Percentiles rank a stretch among this genome's conserved stretches.
Conservation (phyloP, 2,888 invertebrate species). For the Drosophila tripunctata region DNA sequence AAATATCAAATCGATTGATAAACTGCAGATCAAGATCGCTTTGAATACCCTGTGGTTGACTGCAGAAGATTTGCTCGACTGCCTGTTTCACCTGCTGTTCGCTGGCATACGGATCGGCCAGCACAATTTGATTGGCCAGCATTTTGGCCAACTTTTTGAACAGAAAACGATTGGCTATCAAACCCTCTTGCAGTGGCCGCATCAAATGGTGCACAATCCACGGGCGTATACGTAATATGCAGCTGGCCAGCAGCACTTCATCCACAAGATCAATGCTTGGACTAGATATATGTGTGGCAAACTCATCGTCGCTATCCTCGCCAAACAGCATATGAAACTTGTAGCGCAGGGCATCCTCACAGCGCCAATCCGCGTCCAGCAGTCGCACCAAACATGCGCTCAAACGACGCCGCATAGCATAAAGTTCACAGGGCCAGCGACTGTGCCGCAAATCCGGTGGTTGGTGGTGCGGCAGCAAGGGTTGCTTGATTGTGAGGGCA, state of each 20-base stretch:
- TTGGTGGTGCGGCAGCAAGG: too few species aligned
- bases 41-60: conserved; percentile 69
- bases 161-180: conserved; percentile 81
- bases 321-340: conserved; percentile 80
- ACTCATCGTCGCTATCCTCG: conserved; percentile 82
- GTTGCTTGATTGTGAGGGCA: conserved; percentile 19
- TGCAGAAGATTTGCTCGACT: conserved; percentile 79
- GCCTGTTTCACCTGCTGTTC: conserved; percentile 71
- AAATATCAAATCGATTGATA: conserved; percentile 38
- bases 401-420: conserved; percentile 72
- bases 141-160: conserved; percentile 82
- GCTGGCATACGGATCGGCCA: conserved; percentile 80
- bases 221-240: conserved; percentile 81
- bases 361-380: conserved; percentile 80
- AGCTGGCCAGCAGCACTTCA: conserved; percentile 78
- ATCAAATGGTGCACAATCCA: conserved; percentile 82
- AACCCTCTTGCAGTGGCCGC: conserved; percentile 79
- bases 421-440: conserved; percentile 82
- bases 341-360: conserved; percentile 69
- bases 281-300: conserved; percentile 70
- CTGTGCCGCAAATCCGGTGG: conserved; percentile 69
- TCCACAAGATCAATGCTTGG: conserved; percentile 81
- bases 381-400: conserved; percentile 67
- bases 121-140: conserved; percentile 74
- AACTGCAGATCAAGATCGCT: conserved; percentile 65